Conservation (phyloP, 1,140 invertebrate species). For the Drosophila novamexicana region DNA sequence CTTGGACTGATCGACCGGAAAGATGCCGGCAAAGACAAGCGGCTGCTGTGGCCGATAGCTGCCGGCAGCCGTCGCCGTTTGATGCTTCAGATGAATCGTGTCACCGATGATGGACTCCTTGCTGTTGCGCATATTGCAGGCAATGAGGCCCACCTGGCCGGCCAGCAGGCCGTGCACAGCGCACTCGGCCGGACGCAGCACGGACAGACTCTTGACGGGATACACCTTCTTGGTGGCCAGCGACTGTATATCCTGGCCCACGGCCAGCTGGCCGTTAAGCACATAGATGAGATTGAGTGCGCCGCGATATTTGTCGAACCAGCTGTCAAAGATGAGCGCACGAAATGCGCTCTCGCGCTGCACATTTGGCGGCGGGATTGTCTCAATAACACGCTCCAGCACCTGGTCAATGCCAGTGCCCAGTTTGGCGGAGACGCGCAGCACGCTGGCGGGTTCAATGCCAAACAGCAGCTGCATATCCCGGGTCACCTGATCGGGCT, state of each 20-base stretch:
- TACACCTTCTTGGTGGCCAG: constrained; percentile 89
- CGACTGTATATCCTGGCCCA: constrained; percentile 87
- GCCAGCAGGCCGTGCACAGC: constrained; percentile 87
- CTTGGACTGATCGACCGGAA: constrained; percentile 95
- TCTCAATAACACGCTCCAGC: constrained; percentile 90
- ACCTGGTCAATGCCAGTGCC: constrained; percentile 92
- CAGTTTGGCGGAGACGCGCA: constrained; percentile 94
- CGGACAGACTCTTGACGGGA: constrained; percentile 91
- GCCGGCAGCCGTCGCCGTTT: constrained; percentile 85
- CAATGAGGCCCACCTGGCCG: constrained; percentile 89
- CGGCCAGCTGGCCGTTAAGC: constrained; percentile 89
- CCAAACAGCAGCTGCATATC: constrained; percentile 95
- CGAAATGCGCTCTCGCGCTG: constrained; percentile 88
- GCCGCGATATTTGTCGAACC: constrained; percentile 95
- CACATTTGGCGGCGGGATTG: constrained; percentile 91
- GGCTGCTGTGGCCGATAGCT: constrained; percentile 91
- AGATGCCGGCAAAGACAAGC: constrained; percentile 98
- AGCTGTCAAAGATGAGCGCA: constrained; percentile 96
- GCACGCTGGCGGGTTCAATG: constrained; percentile 89
- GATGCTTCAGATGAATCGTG: constrained; percentile 88
- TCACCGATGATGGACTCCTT: constrained; percentile 94
- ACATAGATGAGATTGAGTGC: constrained; percentile 92
- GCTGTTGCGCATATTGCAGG: constrained; percentile 92
- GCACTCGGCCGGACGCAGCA: constrained; percentile 92
- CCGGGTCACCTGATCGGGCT: constrained; percentile 91